These are phyloP conservation scores for Andrena hattorfiana DNA, from an alignment of 2,888 invertebrate genomes.

Conservation along the genomic window DNA sequence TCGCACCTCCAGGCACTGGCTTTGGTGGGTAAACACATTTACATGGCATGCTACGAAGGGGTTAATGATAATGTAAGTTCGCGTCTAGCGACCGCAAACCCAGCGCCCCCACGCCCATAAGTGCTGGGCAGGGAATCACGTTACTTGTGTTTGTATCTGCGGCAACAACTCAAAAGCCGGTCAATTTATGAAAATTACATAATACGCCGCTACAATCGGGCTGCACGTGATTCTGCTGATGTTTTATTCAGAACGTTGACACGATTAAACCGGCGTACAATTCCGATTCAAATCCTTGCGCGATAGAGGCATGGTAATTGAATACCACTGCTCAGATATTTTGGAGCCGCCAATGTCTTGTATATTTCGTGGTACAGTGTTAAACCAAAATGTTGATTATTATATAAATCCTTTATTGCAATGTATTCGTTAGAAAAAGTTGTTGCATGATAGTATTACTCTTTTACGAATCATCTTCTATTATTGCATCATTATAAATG, in stretches of 20 bases:
- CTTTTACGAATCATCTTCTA: too few relatives aligned
- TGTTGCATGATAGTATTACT: too few relatives aligned
- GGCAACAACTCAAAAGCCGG: constrained; percentile 58
- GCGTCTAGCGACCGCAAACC: constrained; percentile 61
- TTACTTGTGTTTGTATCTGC: constrained; percentile 40
- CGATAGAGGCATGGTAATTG: neutral
- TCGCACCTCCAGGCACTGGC: constrained; percentile 49
- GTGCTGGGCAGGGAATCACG: constrained; percentile 27
- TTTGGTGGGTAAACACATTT: constrained; percentile 63
- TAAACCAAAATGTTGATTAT: too few relatives aligned
- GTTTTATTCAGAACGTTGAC: neutral
- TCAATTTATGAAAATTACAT: constrained; percentile 45
- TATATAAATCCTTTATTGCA: too few relatives aligned
- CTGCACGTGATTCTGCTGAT: neutral
- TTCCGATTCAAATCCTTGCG: neutral
- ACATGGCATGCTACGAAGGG: constrained; percentile 41
- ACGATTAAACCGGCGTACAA: neutral
- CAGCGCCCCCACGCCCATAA: constrained; percentile 27
- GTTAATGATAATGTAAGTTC: constrained; percentile 78
- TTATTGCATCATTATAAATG: too few relatives aligned
- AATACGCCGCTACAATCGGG: constrained; percentile 7
- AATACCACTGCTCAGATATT: neutral
- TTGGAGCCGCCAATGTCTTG: too few relatives aligned
- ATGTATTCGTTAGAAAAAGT: too few relatives aligned
- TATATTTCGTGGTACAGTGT: too few relatives aligned